Base-by-base conservation (phyloP, 1,140 invertebrate genomes). In the Drosophila ironensis region DNA sequence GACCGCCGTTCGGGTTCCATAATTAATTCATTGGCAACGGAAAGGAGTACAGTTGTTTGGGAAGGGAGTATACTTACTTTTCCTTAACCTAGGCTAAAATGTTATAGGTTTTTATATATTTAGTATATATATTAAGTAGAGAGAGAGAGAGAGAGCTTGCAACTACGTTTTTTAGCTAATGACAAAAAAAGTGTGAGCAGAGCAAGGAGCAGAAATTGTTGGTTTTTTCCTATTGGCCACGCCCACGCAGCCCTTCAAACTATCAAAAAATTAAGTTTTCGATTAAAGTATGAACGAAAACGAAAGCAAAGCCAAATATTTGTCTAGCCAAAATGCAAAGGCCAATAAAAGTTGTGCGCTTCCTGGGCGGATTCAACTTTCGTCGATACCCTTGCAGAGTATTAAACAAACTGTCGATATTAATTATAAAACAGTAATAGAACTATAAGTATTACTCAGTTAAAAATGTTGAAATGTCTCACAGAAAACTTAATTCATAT, bases 291-390 rank as follows among this genome's bases (percentile, higher is more conserved):
- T 60, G 33, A 75, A 69, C 12, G 12, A 35, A 63, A 70, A 53
- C 24, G 54, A 67, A 82, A 84, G 53, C 68, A 63, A 84, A 84
- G 73, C 60, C 53, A 82, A 77, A 77, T 82, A 77, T 84, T 82
- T 82, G 46, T 66, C 68, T 84, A 82, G 63, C 57, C 66, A 82
- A 81, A 82, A 82, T 82, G 77, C 77, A 82, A 75, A 50, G 59
- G 71, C 35, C 70, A 61, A 66, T 56, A 41, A 59, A 54, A 60
- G 50, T 48, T 48, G 53, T 53, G 46, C 30, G 25, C 33, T 52
- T 25, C 17, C 6, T n/a, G n/a, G 17, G 12, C 41, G 3, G 30
- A 2, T 33, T 33, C 14, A 12, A 0, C 11, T 8, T 12, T 0
- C n/a, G n/a, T n/a, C n/a, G n/a, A 69, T 42, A 69, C 37, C 64